A percentile compares a stretch with the other conserved stretches of the same genome.
Evolutionary conservation across 2,113 vertebrate species (phyloP).

Genomic region (Gallinago undulata): DNA sequence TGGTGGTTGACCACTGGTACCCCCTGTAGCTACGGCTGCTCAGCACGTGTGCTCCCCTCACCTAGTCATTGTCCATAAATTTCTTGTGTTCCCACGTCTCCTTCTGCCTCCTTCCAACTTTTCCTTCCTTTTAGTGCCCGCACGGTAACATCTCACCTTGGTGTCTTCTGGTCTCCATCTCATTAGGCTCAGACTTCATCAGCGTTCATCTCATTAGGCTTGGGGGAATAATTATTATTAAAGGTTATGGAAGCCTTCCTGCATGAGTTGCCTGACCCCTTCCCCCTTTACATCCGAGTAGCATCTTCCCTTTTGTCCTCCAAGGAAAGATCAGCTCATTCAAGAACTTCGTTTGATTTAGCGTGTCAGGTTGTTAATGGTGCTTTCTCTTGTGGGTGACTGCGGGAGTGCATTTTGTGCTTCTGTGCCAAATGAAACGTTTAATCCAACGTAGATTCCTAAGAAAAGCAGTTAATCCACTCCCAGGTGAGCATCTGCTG

Average conservation of each 20-base stretch:
- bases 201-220: neutral
- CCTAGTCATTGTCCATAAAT: rapidly evolving
- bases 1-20: rapidly evolving
- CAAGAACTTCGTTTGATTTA: neutral
- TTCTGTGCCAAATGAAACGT: neutral
- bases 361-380: neutral
- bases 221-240: neutral
- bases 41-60: neutral
- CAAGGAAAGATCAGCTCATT: neutral
- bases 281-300: neutral
- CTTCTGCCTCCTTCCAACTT: neutral
- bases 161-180: neutral
- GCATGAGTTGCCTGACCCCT: too few species aligned
- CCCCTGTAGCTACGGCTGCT: rapidly evolving
- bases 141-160: neutral
- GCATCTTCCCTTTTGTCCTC: neutral
- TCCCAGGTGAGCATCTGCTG: rapidly evolving
- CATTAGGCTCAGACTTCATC: neutral
- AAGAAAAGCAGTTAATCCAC: neutral
- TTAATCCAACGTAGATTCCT: neutral
- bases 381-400: neutral
- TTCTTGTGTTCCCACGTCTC: neutral
- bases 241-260: neutral
- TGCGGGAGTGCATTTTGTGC: neutral
- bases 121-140: neutral